A percentile compares a stretch with the other conserved stretches of the same genome.
These are phyloP conservation scores for Geodia barretti DNA, from an alignment of 37 sponge, comb jelly and placozoan genomes.

Conservation along the genomic window DNA sequence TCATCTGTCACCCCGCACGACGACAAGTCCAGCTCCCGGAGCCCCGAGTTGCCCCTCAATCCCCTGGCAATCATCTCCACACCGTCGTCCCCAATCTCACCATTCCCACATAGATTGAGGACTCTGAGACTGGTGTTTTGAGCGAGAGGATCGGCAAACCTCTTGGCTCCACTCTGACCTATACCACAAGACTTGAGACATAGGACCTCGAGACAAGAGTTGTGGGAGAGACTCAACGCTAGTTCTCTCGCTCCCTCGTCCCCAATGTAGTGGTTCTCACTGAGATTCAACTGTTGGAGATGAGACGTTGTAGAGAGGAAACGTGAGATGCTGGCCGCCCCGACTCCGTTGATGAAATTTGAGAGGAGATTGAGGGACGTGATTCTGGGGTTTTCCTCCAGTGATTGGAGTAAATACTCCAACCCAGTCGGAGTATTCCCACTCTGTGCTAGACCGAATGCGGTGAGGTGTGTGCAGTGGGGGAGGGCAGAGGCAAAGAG, in stretches of 20 bases:
- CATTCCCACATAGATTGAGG: constrained; percentile 38
- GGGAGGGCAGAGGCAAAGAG: too few species aligned
- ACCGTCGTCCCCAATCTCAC: constrained; percentile 1
- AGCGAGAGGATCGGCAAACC: constrained; percentile 5
- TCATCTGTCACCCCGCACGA: constrained; percentile 45
- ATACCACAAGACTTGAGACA: constrained; percentile 34
- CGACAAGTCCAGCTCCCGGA: constrained; percentile 29
- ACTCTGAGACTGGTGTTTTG: constrained; percentile 4
- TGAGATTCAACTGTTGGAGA: constrained; percentile 8
- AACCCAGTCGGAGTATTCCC: too few species aligned
- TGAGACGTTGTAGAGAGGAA: constrained; percentile 17
- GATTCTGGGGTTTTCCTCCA: too few species aligned
- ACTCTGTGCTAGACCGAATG: too few species aligned
- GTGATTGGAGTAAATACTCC: too few species aligned
- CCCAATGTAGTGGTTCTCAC: constrained; percentile 26
- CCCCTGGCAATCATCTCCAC: constrained; percentile 28
- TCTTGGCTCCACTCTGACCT: constrained; percentile 5
- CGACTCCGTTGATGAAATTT: constrained; percentile 8
- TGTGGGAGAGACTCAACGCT: constrained; percentile 11
- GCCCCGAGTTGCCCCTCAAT: constrained; percentile 12
- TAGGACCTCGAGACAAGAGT: constrained; percentile 13
- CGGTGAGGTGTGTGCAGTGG: too few species aligned
- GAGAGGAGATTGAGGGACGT: too few species aligned
- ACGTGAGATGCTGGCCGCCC: constrained; percentile 5
- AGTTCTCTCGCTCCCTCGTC: constrained; percentile 25